These are phyloP conservation scores for Chrysochloris asiatica DNA, from an alignment of 2,113 vertebrate species.

Conservation along the genomic window DNA sequence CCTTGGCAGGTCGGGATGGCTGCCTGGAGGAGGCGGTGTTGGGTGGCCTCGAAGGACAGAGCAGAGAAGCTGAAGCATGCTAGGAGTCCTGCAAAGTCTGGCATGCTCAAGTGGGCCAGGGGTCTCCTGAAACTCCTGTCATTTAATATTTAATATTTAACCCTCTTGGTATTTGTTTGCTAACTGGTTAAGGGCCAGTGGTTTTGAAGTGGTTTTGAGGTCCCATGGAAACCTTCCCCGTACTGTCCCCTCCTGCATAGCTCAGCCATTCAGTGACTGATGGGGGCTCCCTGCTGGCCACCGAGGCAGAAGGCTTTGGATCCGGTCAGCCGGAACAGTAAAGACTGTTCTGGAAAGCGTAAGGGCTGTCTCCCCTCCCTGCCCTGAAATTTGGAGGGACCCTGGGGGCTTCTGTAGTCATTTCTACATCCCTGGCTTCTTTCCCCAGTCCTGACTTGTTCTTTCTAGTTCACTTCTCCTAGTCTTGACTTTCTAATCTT, in stretches of 20 bases:
- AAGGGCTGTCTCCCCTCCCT: no score
- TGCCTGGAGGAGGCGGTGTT: background rate
- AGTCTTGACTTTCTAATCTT: no score
- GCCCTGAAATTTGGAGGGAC: accelerated
- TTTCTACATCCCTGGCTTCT: background rate
- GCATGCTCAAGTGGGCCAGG: background rate
- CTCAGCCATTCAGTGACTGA: background rate
- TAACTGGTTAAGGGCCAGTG: background rate
- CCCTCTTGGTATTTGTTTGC: background rate
- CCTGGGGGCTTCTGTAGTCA: background rate
- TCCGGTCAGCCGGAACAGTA: background rate
- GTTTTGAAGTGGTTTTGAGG: background rate
- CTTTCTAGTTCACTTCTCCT: background rate
- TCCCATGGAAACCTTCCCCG: background rate
- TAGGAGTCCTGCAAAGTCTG: accelerated
- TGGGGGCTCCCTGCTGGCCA: no score
- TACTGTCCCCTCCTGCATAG: background rate
- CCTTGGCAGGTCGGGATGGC: background rate
- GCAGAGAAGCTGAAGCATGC: background rate
- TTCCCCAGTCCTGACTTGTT: background rate
- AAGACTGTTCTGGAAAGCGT: background rate
- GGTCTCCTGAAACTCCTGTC: background rate
- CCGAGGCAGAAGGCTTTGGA: background rate
- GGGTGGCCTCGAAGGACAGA: background rate
- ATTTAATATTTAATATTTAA: background rate